These are phyloP conservation scores for Ceratina australensis DNA, from an alignment of 1,140 invertebrate species.

Conservation along the genomic window DNA sequence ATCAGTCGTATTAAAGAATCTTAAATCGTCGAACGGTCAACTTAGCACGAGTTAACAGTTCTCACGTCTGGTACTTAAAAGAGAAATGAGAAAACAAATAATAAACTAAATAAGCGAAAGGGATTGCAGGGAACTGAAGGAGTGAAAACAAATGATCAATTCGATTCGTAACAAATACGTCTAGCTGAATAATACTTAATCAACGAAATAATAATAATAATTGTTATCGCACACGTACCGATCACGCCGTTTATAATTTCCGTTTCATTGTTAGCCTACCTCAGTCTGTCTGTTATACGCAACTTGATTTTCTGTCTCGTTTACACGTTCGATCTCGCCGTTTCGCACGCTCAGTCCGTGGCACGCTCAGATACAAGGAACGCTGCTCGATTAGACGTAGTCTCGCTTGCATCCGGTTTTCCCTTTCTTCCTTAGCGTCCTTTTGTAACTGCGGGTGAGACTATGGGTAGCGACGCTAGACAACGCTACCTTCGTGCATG, in stretches of 20 bases:
- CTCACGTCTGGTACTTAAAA: not conserved
- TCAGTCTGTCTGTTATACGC: slow-evolving; percentile 61
- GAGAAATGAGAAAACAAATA: not conserved
- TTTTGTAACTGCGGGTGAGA: slow-evolving; percentile 76
- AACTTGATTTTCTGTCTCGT: slow-evolving; percentile 53
- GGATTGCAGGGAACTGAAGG: too few relatives aligned
- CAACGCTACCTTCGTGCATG: slow-evolving; percentile 75
- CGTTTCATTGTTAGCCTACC: slow-evolving; percentile 48
- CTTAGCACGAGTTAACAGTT: not conserved
- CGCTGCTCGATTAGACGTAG: slow-evolving; percentile 70
- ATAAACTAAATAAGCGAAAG: not conserved
- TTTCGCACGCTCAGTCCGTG: slow-evolving; percentile 67
- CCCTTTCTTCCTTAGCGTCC: slow-evolving; percentile 71
- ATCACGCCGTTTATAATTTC: slow-evolving; percentile 14
- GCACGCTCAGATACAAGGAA: slow-evolving; percentile 62
- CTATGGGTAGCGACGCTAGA: slow-evolving; percentile 75
- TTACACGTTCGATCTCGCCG: slow-evolving; percentile 39
- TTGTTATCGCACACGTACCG: slow-evolving; percentile 29
- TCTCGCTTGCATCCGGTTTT: slow-evolving; percentile 70
- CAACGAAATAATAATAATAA: slow-evolving; percentile 4
- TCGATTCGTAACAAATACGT: too few relatives aligned
- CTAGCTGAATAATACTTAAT: too few relatives aligned
- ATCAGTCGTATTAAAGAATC: slow-evolving; percentile 24
- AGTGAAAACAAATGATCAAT: not conserved
- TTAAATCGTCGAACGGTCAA: slow-evolving; percentile 24